Percentiles rank a stretch among this genome's conserved stretches.
Evolutionary conservation across 2,888 invertebrate genomes (phyloP).

Genomic region (Sarcophaga variegata): DNA sequence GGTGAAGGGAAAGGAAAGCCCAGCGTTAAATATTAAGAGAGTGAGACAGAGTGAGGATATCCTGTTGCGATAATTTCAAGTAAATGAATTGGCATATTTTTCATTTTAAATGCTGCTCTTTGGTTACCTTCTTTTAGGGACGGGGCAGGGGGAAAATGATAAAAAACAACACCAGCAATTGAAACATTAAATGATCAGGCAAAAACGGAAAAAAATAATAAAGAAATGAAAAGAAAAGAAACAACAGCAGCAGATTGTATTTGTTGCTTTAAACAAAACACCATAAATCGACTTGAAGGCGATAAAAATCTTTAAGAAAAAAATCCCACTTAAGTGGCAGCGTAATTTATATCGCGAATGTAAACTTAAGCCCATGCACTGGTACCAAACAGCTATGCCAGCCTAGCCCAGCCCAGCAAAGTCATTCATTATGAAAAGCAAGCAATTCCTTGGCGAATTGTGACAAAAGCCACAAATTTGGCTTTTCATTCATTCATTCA

Average conservation of each 20-base stretch:
- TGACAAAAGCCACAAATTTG: constrained; percentile 74
- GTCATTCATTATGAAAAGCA: constrained; percentile 59
- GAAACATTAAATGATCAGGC: constrained; percentile 68
- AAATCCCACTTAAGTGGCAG: constrained; percentile 81
- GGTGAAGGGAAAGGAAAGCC: constrained; percentile 27
- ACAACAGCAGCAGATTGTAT: constrained; percentile 42
- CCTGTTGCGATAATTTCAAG: constrained; percentile 79
- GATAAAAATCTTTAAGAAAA: constrained; percentile 79
- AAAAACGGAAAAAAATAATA: constrained; percentile 6
- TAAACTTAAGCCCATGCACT: not conserved
- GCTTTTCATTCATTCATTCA: constrained; percentile 15
- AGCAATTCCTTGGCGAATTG: constrained; percentile 67
- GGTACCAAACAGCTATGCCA: constrained; percentile 17
- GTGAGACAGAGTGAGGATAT: constrained; percentile 46
- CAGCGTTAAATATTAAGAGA: constrained; percentile 48
- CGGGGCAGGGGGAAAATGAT: constrained; percentile 15
- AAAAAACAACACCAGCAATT: constrained; percentile 59
- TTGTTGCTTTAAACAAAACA: constrained; percentile 29
- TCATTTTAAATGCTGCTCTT: constrained; percentile 73
- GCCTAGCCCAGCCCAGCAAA: constrained; percentile 38
- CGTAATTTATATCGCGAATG: constrained; percentile 78
- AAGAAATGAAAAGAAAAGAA: constrained; percentile 48
- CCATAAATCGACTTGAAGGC: constrained; percentile 69
- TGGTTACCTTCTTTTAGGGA: constrained; percentile 10
- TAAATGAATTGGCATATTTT: constrained; percentile 81